Conservation (phyloP, 2,113 vertebrate species). For the Gobiocypris rarus region DNA sequence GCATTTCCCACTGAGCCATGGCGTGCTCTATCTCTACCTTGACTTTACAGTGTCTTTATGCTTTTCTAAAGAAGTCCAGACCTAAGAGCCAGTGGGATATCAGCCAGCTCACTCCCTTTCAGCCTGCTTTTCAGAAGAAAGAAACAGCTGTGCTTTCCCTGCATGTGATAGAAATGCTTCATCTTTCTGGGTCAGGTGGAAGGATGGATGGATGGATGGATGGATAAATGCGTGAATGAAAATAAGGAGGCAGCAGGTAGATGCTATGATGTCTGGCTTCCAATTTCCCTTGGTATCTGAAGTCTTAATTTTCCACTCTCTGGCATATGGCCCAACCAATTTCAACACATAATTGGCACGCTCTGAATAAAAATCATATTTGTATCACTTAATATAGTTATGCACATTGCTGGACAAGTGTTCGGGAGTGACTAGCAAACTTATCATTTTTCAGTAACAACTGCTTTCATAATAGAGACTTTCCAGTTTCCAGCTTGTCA, state of each 20-base stretch:
- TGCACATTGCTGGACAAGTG: neutral
- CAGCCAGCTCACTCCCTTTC: constrained; percentile 18
- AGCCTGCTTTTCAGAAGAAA: constrained; percentile 21
- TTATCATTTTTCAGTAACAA: neutral
- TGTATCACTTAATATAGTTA: neutral
- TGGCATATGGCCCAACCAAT: constrained; percentile 25
- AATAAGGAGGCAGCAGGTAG: constrained; percentile 3
- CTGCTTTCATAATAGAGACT: neutral
- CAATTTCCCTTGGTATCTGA: constrained; percentile 28
- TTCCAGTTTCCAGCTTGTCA: too few relatives aligned
- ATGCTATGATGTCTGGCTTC: neutral
- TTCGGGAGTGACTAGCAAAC: neutral
- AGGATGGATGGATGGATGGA: constrained; percentile 1
- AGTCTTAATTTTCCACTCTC: constrained; percentile 3
- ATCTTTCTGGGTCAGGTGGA: constrained; percentile 8
- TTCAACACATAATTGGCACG: constrained; percentile 42
- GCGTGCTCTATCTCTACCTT: neutral
- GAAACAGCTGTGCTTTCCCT: constrained; percentile 46
- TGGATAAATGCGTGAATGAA: neutral
- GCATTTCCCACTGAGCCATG: constrained; percentile 9
- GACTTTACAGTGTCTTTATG: constrained; percentile 25
- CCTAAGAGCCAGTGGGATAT: constrained; percentile 19
- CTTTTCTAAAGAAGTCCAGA: constrained; percentile 19
- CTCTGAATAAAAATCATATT: constrained; percentile 19
- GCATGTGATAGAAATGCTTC: constrained; percentile 3